Evolutionary conservation across 2,113 vertebrate species (phyloP), one percentile per base, ranked within the genome.

Genomic region (Podarcis muralis): DNA sequence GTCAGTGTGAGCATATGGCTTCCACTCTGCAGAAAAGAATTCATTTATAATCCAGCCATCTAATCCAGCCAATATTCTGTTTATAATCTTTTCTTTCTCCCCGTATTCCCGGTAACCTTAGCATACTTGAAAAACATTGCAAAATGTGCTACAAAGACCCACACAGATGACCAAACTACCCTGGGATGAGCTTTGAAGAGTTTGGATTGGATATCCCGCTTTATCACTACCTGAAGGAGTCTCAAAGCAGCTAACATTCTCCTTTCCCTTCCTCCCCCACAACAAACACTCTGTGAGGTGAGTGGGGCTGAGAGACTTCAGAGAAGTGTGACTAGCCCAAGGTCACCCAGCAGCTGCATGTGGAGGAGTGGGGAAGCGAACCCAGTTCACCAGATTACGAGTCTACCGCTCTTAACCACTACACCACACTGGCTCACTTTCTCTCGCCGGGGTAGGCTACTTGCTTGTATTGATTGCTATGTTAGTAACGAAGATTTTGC

Each of bases 61-160:
- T 84, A 75, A 68, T 68, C 25, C 57, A 35, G 30, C n/a, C 79
- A 82, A 92, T 72, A 88, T 89, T 88, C 57, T 79, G 3, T 22
- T 87, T 71, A 78, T 66, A 69, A 91, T 23, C 0, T 59, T 83
- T 89, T 16, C 6, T 81, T 43, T 57, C 5, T 37, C 20, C 71
- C 57, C 78, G 76, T 87, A 13, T 89, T 92, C 18, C 13, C 25
- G 90, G 90, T 91, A 85, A 80, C 85, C 15, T 93, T 81, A 87
- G 4, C 3, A 37, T 81, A 91, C 22, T 22, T 2, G 6, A 20
- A 86, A 27, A 87, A 81, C 90, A 87, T 91, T 93, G 32, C 53
- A 89, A 35, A 92, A 95, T 23, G 77, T 81, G 23, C 23, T 25
- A 13, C 30, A 57, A 85, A 3, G 37, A 66, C 12, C 22, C 43